Base-by-base conservation (phyloP, 2,113 vertebrate genomes). In the Smithornis capensis region DNA sequence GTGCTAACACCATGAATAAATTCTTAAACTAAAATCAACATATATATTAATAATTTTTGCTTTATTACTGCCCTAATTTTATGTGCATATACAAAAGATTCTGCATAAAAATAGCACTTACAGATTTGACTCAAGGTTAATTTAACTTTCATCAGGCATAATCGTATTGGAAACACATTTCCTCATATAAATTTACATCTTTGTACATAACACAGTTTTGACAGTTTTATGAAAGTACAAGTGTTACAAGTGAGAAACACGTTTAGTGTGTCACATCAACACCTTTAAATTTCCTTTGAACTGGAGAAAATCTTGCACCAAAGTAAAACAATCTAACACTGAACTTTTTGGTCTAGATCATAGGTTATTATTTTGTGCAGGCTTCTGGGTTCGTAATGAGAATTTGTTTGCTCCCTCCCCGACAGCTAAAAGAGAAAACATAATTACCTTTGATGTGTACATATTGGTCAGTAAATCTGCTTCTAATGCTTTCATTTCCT, bases 391-490 rank as follows among this genome's bases (percentile, higher is more conserved):
- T 94, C 94, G 86, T 94, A 97, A 94, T 85, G 81, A 95, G 83
- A 97, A 93, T 91, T 92, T 33, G 69, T 93, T 89, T 87, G 60
- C 83, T 92, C 81, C 73, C 68, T 91, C 88, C n/a, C 69, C 7
- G 2, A 92, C 77, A 71, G 40, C 92, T 91, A 90, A 84, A 97
- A 57, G 70, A 94, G 76, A 90, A 78, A 95, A 97, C 95, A 92
- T 68, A 90, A 87, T 87, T 98, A 99, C 99, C 99, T 99, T 99
- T 96, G 99, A 98, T 96, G 98, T 97, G 93, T 99, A 98, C 96
- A 99, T 98, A 96, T 97, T 98, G 97, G 98, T 98, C 97, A 99
- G 97, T 90, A 99, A 98, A 97, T 99, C 98, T 96, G 98, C 98
- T 94, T 99, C 98, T 80, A 99, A 93, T 2, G 97, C 97, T 96